Percentiles rank a stretch among this genome's conserved stretches.
These are phyloP conservation scores for Chironomus tepperi DNA, from an alignment of 1,140 invertebrate genomes.

Conservation along the genomic window DNA sequence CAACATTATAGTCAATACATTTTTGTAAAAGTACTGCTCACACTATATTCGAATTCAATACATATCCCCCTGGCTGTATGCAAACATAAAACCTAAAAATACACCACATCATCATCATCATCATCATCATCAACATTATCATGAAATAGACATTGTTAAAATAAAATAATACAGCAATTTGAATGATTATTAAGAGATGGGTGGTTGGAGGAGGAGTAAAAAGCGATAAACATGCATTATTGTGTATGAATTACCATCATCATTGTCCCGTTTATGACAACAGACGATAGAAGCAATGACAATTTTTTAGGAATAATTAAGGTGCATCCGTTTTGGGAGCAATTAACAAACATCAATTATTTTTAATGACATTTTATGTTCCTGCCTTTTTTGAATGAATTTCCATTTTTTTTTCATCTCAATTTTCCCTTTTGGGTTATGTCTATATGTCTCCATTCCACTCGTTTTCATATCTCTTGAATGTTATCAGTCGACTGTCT, in stretches of 20 bases:
- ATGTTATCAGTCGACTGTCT: too few relatives aligned
- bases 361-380: slow-evolving; percentile 20
- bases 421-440: too few relatives aligned
- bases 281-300: neutral
- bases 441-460: too few relatives aligned
- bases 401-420: too few relatives aligned
- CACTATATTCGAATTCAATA: too few relatives aligned
- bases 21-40: too few relatives aligned
- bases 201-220: neutral
- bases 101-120: neutral
- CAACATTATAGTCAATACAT: too few relatives aligned
- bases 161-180: neutral
- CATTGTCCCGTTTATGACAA: neutral
- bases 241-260: neutral
- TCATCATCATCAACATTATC: neutral
- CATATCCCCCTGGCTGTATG: too few relatives aligned
- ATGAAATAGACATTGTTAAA: neutral
- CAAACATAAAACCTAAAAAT: too few relatives aligned
- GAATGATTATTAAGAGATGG: neutral
- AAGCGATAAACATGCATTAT: neutral
- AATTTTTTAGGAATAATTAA: neutral
- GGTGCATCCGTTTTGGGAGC: neutral
- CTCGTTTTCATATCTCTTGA: too few relatives aligned
- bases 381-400: too few relatives aligned
- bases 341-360: slow-evolving; percentile 24